Percentiles rank a stretch among this genome's conserved stretches.
phyloP scores from a whole-genome alignment of 37 sponge, comb jelly and placozoan species.

The Corticium candelabrum region DNA sequence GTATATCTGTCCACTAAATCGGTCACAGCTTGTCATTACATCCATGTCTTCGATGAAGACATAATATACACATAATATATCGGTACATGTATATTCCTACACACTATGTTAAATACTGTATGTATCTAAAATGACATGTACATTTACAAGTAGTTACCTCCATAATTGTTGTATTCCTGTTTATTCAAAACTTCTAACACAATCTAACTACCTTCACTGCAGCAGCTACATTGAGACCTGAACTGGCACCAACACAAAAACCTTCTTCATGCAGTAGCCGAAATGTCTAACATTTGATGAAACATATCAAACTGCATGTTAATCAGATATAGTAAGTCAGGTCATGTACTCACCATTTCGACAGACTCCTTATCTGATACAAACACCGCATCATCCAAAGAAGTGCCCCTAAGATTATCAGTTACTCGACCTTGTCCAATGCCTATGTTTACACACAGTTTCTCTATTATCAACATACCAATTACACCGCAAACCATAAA shows the following conservation, averaged over 20 bases:
- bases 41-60: too few species aligned
- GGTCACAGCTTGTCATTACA: too few species aligned
- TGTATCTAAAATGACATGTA: too few species aligned
- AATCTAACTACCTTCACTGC: slow-evolving; percentile 53
- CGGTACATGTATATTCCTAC: too few species aligned
- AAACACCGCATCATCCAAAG: slow-evolving; percentile 52
- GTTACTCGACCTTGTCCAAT: slow-evolving; percentile 86
- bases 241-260: slow-evolving; percentile 76
- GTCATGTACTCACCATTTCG: slow-evolving; percentile 31
- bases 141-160: too few species aligned
- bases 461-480: neutral
- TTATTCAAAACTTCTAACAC: too few species aligned
- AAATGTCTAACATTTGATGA: slow-evolving; percentile 42
- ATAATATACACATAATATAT: too few species aligned
- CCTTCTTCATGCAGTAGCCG: slow-evolving; percentile 75
- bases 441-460: slow-evolving; percentile 17
- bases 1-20: too few species aligned
- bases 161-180: neutral
- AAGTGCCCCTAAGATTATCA: slow-evolving; percentile 59
- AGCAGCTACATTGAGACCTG: slow-evolving; percentile 78
- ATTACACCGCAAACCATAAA: slow-evolving; percentile 26
- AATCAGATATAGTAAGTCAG: neutral
- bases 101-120: too few species aligned
- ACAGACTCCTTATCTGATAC: slow-evolving; percentile 55
- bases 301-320: too few species aligned